phyloP scores from a whole-genome alignment of 2,113 vertebrate genomes.

The Ictalurus punctatus region DNA sequence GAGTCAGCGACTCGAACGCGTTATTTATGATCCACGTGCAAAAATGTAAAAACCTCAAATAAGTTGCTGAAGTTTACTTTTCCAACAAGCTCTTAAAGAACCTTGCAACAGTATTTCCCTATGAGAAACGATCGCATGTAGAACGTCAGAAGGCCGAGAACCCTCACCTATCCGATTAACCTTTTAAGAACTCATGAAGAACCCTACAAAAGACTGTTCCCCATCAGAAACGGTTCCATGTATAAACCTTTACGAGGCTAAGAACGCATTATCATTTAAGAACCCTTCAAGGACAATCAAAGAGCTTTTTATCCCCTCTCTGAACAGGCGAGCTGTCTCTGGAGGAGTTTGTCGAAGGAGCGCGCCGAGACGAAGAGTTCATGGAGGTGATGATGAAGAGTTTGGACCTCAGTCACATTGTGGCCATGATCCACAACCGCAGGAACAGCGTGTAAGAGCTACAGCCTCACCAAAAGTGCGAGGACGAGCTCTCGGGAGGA shows the following conservation, averaged over 20 bases:
- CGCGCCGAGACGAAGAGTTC: constrained; percentile 82
- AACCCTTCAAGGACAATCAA: background rate
- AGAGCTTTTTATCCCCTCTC: background rate
- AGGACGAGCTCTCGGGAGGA: background rate
- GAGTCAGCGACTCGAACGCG: constrained; percentile 51
- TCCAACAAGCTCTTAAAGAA: background rate
- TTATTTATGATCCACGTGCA: background rate
- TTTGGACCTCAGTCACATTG: constrained; percentile 84
- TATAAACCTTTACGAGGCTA: background rate
- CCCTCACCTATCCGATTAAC: background rate
- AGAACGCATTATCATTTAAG: background rate
- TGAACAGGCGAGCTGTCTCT: constrained; percentile 83
- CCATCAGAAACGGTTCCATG: background rate
- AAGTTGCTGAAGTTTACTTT: background rate
- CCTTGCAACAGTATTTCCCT: background rate
- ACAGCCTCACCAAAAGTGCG: background rate
- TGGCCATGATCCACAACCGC: constrained; percentile 86
- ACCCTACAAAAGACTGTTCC: background rate
- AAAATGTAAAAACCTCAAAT: background rate
- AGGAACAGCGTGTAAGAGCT: constrained; percentile 76
- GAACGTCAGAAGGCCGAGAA: background rate
- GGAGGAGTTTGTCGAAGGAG: constrained; percentile 87
- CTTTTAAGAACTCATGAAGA: background rate
- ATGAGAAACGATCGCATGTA: background rate
- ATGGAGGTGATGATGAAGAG: constrained; percentile 92